Conservation (phyloP, 1,140 invertebrate species). For the Lordiphosa collinella region DNA sequence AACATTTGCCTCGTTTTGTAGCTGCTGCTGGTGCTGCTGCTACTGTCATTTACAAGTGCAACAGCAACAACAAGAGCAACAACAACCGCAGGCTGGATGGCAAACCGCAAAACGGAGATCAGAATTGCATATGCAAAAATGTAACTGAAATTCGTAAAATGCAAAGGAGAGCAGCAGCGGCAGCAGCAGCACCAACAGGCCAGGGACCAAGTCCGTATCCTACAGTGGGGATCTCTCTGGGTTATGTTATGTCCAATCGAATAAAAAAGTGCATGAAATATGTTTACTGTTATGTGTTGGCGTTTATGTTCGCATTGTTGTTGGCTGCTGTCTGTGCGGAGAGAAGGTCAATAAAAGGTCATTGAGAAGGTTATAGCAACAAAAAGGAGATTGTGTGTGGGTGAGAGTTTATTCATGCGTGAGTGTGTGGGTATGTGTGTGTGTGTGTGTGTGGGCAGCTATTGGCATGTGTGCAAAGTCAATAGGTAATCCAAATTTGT, state of each 20-base stretch:
- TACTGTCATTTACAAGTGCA: conserved; percentile 60
- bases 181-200: conserved; percentile 5
- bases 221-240: neutral
- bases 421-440: neutral
- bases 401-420: conserved; percentile 1
- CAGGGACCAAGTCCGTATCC: neutral
- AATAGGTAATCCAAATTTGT: conserved; percentile 64
- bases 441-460: conserved; percentile 11
- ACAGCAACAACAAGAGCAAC: conserved; percentile 25
- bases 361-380: conserved; percentile 60
- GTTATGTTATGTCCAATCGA: conserved; percentile 53
- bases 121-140: conserved; percentile 70
- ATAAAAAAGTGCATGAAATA: conserved; percentile 68
- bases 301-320: conserved; percentile 51
- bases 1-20: conserved; percentile 16
- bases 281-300: conserved; percentile 67
- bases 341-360: conserved; percentile 69
- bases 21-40: conserved; percentile 26
- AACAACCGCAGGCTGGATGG: conserved; percentile 44
- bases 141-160: conserved; percentile 66
- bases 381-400: conserved; percentile 10
- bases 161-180: conserved; percentile 16
- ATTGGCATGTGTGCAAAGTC: conserved; percentile 31
- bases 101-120: conserved; percentile 64
- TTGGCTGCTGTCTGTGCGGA: conserved; percentile 30